phyloP scores from a whole-genome alignment of 1,140 invertebrate genomes.

The Apis cerana region DNA sequence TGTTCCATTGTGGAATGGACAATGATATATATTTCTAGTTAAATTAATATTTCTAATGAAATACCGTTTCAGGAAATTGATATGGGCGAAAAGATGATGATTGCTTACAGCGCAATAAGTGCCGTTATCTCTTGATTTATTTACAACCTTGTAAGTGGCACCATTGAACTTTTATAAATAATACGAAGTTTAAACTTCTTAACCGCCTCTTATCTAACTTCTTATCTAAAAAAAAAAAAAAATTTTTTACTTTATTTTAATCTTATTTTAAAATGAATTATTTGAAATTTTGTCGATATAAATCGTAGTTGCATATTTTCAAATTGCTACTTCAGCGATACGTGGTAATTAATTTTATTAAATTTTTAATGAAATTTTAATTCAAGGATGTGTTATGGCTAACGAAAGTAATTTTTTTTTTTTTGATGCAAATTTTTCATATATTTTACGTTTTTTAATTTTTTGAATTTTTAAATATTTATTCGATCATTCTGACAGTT shows the following conservation, averaged over 20 bases:
- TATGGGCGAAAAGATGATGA: background rate
- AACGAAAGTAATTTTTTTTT: too few relatives aligned
- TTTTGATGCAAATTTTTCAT: background rate
- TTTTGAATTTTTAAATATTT: background rate
- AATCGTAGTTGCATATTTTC: background rate
- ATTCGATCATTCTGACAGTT: background rate
- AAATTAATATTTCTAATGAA: background rate
- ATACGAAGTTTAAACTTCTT: background rate
- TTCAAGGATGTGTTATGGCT: too few relatives aligned
- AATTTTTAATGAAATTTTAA: too few relatives aligned
- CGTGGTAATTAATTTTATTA: too few relatives aligned
- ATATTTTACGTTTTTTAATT: background rate
- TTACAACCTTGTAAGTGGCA: background rate
- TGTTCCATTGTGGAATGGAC: too few relatives aligned
- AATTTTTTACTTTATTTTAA: background rate
- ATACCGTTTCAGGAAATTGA: background rate
- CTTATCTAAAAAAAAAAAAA: background rate
- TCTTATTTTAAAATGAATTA: background rate
- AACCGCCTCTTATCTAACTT: background rate
- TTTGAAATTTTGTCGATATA: background rate
- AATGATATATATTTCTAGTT: background rate
- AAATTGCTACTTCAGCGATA: background rate
- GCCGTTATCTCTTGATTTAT: background rate
- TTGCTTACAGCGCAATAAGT: background rate
- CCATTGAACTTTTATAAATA: background rate